These are phyloP conservation scores for Enteromius unitaeniatus DNA, from an alignment of 2,797 vertebrate species.

Conservation along the genomic window DNA sequence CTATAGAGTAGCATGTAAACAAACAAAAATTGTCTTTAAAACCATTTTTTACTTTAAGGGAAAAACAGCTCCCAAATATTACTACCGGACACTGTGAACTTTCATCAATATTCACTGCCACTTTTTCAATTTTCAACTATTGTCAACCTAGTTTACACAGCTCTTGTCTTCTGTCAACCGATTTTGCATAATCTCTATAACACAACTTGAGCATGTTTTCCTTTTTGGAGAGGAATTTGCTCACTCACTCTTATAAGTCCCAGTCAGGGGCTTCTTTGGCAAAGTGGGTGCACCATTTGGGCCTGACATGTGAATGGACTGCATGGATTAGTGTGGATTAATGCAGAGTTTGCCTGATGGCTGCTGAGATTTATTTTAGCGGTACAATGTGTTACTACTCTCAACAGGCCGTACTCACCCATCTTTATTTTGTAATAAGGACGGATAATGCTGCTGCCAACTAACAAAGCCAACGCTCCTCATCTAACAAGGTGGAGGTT, in stretches of 20 bases:
- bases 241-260: constrained; percentile 38
- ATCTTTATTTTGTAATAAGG: constrained; percentile 40
- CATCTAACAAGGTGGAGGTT: background rate
- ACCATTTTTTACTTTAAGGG: background rate
- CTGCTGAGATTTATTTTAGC: constrained; percentile 51
- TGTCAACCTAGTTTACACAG: constrained; percentile 24
- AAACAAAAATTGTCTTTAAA: no score
- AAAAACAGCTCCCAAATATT: background rate
- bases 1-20: no score
- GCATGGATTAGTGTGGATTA: constrained; percentile 58
- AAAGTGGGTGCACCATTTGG: constrained; percentile 46
- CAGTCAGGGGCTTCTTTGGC: constrained; percentile 48
- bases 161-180: constrained; percentile 22
- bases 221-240: constrained; percentile 46
- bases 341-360: constrained; percentile 54
- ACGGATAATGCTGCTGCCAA: background rate
- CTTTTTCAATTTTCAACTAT: background rate
- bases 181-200: constrained; percentile 42
- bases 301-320: constrained; percentile 51
- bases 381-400: constrained; percentile 53
- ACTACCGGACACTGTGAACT: background rate
- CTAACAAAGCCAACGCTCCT: background rate
- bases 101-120: background rate
- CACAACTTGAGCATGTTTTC: constrained; percentile 39
- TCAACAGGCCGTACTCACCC: constrained; percentile 6